Percentiles rank a stretch among this genome's conserved stretches.
phyloP scores from a whole-genome alignment of 2,888 invertebrate genomes.

The Tachina fera region DNA sequence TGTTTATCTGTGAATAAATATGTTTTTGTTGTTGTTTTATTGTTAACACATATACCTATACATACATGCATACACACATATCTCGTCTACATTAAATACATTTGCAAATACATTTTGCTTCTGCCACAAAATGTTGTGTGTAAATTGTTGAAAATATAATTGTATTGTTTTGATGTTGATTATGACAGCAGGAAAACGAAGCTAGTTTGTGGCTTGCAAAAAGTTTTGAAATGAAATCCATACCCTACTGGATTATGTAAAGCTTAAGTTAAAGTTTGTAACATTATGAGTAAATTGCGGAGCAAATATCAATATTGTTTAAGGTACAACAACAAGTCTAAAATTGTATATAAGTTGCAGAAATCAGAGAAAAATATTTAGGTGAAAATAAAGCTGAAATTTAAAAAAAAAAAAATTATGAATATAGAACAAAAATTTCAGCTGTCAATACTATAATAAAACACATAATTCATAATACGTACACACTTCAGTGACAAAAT shows the following conservation, averaged over 20 bases:
- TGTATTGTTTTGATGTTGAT: conserved; percentile 54
- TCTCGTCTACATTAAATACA: neutral
- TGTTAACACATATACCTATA: conserved; percentile 14
- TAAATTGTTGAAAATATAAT: conserved; percentile 57
- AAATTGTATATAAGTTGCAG: too few relatives aligned
- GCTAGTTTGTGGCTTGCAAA: conserved; percentile 19
- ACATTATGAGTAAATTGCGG: too few relatives aligned
- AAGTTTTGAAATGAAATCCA: neutral
- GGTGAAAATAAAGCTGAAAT: too few relatives aligned
- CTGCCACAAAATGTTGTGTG: conserved; percentile 41
- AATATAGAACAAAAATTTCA: too few relatives aligned
- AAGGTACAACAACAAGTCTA: too few relatives aligned
- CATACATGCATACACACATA: conserved; percentile 4
- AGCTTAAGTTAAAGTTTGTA: too few relatives aligned
- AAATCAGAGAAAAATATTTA: too few relatives aligned
- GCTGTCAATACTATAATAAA: too few relatives aligned
- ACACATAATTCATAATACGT: too few relatives aligned
- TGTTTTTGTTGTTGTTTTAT: conserved; percentile 22
- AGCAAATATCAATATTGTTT: too few relatives aligned
- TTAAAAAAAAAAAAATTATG: too few relatives aligned
- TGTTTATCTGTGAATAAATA: conserved; percentile 26
- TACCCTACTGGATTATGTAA: conserved; percentile 14
- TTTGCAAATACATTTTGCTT: neutral
- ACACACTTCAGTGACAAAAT: too few relatives aligned
- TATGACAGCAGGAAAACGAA: conserved; percentile 2